Base-by-base conservation (phyloP, 2,113 vertebrate species). In the Ramphastos sulfuratus region DNA sequence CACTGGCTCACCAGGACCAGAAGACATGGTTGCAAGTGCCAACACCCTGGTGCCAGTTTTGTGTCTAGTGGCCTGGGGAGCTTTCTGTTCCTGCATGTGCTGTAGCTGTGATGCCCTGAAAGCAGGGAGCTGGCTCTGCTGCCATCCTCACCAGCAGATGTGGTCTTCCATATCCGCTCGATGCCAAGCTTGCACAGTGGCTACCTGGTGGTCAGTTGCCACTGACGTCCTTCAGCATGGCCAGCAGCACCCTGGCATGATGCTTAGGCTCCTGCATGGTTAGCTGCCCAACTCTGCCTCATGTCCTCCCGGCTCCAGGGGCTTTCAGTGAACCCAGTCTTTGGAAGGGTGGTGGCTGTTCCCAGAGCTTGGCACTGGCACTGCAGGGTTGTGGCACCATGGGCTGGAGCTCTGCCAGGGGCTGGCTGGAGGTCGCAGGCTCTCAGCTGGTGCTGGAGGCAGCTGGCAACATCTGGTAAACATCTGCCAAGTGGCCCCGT, bases 401-500 rank as follows among this genome's bases (percentile, higher is more conserved):
- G 59, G 19, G 16, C 83, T 58, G 70, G 9, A 87, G 27, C 65
- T 9, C 37, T 28, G 39, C 59, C 5, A 12, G 11, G 31, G 18
- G 35, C 27, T 54, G 82, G 20, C 54, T 16, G 63, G 66, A 60
- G 27, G 54, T 24, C 1, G 19, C 80, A 28, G 58, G 39, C 54
- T 91, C 63, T 23, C 1, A 2, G 37, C 19, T 8, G 0, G 30
- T 1, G 46, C 75, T 44, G 71, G n/a, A 64, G n/a, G 60, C 63
- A 30, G 89, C 76, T 77, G 59, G 54, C 44, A 74, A 94, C 94
- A 95, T 96, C 95, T 97, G 96, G 90, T 61, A 44, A 73, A 89
- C 95, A 96, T 80, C 95, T 95, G 96, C 74, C 1, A 9, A 69
- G 67, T 4, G 3, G 54, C 74, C 78, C 44, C 11, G 3, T 20